phyloP scores from a whole-genome alignment of 1,140 invertebrate genomes.

The Habropoda laboriosa region DNA sequence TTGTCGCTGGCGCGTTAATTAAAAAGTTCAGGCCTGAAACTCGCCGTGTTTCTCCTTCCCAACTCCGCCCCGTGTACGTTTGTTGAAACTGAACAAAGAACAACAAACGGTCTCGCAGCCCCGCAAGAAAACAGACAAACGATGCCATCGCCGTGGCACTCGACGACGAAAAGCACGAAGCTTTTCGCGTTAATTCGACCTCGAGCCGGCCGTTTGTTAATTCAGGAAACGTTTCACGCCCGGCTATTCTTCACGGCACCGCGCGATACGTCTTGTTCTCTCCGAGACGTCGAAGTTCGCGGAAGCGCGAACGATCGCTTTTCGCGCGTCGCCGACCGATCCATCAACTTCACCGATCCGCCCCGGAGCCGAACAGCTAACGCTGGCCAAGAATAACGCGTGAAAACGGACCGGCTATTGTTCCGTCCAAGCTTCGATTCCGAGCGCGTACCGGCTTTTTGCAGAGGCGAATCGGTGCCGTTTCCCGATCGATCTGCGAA shows the following conservation, averaged over 20 bases:
- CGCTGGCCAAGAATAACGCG: slow-evolving; percentile 54
- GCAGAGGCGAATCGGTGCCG: not conserved
- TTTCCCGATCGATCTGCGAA: not conserved
- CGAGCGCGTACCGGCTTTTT: not conserved
- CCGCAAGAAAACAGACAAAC: not conserved
- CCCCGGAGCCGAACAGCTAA: too few relatives aligned
- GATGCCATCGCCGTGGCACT: not conserved
- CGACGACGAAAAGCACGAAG: not conserved
- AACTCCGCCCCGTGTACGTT: too few relatives aligned
- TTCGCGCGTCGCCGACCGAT: slow-evolving; percentile 23
- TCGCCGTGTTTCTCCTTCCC: not conserved
- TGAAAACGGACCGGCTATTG: slow-evolving; percentile 38
- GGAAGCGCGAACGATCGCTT: not conserved
- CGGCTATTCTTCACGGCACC: not conserved
- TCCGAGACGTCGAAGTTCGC: not conserved
- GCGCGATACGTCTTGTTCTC: not conserved
- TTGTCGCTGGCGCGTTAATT: slow-evolving; percentile 14
- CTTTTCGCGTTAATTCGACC: not conserved
- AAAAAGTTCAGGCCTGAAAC: not conserved
- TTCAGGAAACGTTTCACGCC: not conserved
- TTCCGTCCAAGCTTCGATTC: slow-evolving; percentile 1
- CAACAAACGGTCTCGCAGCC: not conserved
- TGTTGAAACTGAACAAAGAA: slow-evolving; percentile 2
- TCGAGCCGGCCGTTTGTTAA: not conserved
- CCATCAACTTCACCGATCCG: slow-evolving; percentile 53